Base-by-base conservation (phyloP, 1,140 invertebrate species). In the Battus philenor region DNA sequence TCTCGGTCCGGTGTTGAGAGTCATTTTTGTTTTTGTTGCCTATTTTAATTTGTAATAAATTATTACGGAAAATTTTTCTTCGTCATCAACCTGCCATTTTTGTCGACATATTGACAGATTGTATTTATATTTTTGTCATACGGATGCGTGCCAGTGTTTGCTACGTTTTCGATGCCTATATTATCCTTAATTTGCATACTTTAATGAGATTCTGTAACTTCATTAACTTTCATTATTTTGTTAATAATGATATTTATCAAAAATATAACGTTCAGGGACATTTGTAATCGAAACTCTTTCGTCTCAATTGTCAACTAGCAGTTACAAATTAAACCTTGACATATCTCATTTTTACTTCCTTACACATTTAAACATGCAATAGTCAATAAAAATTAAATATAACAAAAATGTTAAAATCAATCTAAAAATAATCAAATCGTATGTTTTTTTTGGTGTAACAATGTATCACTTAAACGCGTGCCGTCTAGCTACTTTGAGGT, bases 391-490 rank as follows among this genome's bases (percentile, higher is more conserved):
- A 41, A 41, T 41, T 15, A 16, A 27, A 27, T 10, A 27, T 9
- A 12, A 15, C 15, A 41, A 27, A 26, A 27, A 29, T 5, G n/a
- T n/a, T n/a, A n/a, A n/a, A n/a, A 41, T 27, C 13, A 16, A 27
- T n/a, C 0, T 17, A 29, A 15, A 27, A n/a, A 12, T 13, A 5
- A 5, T 4, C 11, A n/a, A 7, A 20, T 6, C 9, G 12, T 9
- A 1, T 9, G 2, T 2, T 26, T n/a, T 1, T n/a, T 27, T 5
- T n/a, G 6, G 2, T n/a, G 7, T 27, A 39, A 26, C 0, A 16
- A 41, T 41, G 38, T 41, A 26, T 41, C 20, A 12, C 7, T 27
- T 41, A 9, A 41, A 13, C n/a, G 24, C 24, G 2, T 41, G 4
- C 20, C 38, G 24, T 0, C 2, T 1, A 0, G 22, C 16, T 6